A percentile compares a stretch with the other conserved stretches of the same genome.
Conservation (phyloP, 1,140 invertebrate genomes). For the Euwallacea similis region DNA sequence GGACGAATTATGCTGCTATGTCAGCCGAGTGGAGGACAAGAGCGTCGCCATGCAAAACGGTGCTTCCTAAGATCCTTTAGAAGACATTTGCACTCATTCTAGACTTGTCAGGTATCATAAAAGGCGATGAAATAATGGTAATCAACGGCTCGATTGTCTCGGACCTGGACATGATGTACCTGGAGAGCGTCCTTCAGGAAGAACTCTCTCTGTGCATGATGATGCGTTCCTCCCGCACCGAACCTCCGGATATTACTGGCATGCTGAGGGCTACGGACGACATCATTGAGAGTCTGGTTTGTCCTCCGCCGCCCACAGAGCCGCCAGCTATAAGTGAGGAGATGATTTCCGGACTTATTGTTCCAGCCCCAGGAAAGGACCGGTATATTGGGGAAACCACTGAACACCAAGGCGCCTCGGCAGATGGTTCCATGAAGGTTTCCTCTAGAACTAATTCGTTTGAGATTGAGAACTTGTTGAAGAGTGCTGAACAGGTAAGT, state of each 20-base stretch:
- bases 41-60: conserved; percentile 94
- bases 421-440: conserved; percentile 58
- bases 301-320: conserved; percentile 90
- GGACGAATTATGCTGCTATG: conserved; percentile 95
- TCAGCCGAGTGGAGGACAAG: conserved; percentile 91
- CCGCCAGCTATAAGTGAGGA: conserved; percentile 92
- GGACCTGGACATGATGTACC: conserved; percentile 99
- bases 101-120: conserved; percentile 78
- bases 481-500: conserved; percentile 66
- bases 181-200: conserved; percentile 93
- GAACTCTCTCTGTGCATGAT: conserved; percentile 95
- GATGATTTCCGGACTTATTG: conserved; percentile 93
- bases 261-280: conserved; percentile 85
- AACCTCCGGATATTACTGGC: conserved; percentile 84
- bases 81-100: neutral
- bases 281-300: conserved; percentile 93
- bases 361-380: conserved; percentile 87
- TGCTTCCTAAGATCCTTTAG: conserved; percentile 50
- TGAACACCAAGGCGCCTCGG: conserved; percentile 57
- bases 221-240: conserved; percentile 94
- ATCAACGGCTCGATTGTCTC: conserved; percentile 97
- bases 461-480: conserved; percentile 88
- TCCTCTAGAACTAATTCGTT: conserved; percentile 84
- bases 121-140: conserved; percentile 97
- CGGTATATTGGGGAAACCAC: conserved; percentile 70